Evolutionary conservation across 2,797 vertebrate species (phyloP).

Genomic region (Chloroceryle inda): DNA sequence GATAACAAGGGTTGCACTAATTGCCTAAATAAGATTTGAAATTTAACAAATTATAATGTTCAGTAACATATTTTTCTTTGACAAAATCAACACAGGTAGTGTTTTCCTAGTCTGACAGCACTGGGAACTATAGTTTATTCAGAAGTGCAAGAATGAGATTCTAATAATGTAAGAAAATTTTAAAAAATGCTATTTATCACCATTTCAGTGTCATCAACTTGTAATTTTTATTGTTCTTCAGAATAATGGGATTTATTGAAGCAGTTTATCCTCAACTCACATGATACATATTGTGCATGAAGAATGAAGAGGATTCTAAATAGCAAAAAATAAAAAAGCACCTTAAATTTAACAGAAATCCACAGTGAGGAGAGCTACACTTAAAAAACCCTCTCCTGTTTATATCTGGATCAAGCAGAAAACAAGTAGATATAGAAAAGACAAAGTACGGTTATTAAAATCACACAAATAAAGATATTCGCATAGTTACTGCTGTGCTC

Average conservation of each 20-base stretch:
- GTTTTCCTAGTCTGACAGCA: conserved; percentile 9
- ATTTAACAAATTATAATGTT: conserved; percentile 43
- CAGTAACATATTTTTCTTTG: conserved; percentile 28
- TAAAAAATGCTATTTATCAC: conserved; percentile 63
- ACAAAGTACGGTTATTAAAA: conserved; percentile 32
- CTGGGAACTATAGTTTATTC: conserved; percentile 15
- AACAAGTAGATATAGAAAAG: neutral
- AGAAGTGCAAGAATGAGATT: conserved; percentile 45
- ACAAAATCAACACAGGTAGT: conserved; percentile 31
- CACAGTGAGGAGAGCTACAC: neutral
- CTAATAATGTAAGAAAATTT: conserved; percentile 2
- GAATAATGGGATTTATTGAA: conserved; percentile 68
- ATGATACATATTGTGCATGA: neutral
- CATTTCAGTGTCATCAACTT: conserved; percentile 39
- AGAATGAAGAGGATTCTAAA: neutral
- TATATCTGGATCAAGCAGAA: neutral
- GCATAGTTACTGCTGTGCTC: neutral
- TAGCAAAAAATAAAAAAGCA: neutral
- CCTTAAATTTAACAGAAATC: neutral
- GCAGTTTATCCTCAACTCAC: conserved; percentile 56
- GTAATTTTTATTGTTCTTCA: conserved; percentile 74
- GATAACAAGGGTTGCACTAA: conserved; percentile 49
- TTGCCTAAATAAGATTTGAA: conserved; percentile 55
- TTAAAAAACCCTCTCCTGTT: neutral
- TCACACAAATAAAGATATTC: neutral